Conservation (phyloP, 2,797 vertebrate species). For the Graptemys geographica region DNA sequence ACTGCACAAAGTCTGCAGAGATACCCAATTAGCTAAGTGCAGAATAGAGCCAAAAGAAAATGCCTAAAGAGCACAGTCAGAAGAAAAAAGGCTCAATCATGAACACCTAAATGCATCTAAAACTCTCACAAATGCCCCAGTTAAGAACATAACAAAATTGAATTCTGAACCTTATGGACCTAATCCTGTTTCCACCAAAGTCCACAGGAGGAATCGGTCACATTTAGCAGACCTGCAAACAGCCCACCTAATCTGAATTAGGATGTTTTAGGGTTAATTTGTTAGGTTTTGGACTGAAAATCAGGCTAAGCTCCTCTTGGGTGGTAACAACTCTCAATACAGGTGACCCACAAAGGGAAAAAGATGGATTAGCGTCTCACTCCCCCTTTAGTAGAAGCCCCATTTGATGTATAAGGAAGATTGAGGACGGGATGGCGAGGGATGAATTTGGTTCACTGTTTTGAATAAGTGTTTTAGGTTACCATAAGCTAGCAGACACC, state of each 20-base stretch:
- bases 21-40: not conserved
- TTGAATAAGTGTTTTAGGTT: not conserved
- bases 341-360: not conserved
- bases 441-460: not conserved
- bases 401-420: not conserved
- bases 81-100: not conserved
- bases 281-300: no score
- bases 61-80: not conserved
- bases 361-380: not conserved
- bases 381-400: no score
- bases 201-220: accelerated
- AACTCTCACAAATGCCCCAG: not conserved
- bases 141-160: not conserved
- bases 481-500: not conserved
- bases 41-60: not conserved
- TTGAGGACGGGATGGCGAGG: not conserved
- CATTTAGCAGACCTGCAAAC: not conserved
- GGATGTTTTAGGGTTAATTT: accelerated
- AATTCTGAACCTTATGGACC: not conserved
- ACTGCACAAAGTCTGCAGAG: not conserved
- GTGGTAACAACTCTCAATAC: not conserved
- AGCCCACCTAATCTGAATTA: not conserved
- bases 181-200: not conserved
- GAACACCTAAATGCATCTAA: not conserved
- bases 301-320: accelerated